Conservation (phyloP, 2,113 vertebrate genomes). For the Mastomys natalensis region DNA sequence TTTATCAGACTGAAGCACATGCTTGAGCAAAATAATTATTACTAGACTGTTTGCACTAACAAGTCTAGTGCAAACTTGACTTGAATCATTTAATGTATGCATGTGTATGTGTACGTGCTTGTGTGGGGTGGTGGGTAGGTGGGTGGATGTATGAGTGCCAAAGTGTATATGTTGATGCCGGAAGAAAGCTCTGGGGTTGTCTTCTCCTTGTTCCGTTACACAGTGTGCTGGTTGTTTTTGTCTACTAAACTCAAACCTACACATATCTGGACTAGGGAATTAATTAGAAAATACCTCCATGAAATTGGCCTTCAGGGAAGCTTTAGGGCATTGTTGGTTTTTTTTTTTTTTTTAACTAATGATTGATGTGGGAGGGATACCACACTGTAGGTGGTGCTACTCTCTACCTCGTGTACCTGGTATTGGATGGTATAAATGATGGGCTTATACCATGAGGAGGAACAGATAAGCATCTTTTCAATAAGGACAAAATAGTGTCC, state of each 20-base stretch:
- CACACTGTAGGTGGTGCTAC: not conserved
- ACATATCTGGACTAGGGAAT: no score
- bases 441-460: not conserved
- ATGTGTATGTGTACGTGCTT: not conserved
- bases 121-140: no score
- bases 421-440: not conserved
- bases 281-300: not conserved
- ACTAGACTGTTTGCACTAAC: not conserved
- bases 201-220: not conserved
- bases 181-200: not conserved
- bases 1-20: not conserved
- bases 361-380: not conserved
- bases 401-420: no score
- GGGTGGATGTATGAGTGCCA: accelerated
- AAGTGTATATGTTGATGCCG: not conserved
- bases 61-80: not conserved
- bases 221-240: not conserved
- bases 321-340: not conserved
- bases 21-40: not conserved
- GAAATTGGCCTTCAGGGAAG: not conserved
- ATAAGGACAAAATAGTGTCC: not conserved
- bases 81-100: no score
- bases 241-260: not conserved
- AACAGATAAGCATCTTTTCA: no score
- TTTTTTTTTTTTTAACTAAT: not conserved